Conservation (phyloP, 2,113 vertebrate genomes). For the Bos indicus region DNA sequence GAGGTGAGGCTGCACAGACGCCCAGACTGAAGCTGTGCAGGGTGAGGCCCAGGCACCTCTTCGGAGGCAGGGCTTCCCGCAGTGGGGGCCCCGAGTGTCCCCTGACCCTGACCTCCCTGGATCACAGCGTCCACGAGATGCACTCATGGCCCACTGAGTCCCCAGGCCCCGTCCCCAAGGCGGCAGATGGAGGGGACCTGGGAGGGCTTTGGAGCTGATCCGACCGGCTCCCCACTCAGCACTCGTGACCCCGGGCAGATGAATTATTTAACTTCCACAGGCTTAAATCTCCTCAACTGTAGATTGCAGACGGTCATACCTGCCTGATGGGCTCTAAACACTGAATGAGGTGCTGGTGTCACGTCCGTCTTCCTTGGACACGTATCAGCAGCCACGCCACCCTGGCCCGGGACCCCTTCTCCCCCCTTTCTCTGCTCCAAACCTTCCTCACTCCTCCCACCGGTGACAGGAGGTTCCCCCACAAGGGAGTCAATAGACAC, state of each 20-base stretch:
- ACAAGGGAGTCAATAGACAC: background rate
- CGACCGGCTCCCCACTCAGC: accelerated
- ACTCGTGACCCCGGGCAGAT: background rate
- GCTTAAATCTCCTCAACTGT: background rate
- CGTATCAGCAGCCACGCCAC: accelerated
- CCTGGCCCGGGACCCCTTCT: background rate
- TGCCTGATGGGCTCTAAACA: background rate
- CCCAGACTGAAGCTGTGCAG: accelerated
- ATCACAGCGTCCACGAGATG: accelerated
- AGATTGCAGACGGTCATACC: background rate
- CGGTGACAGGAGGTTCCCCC: accelerated
- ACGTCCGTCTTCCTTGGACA: accelerated
- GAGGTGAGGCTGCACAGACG: accelerated
- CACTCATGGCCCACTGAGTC: accelerated
- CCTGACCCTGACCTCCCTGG: accelerated
- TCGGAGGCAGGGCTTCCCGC: background rate
- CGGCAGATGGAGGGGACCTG: accelerated
- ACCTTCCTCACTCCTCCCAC: accelerated
- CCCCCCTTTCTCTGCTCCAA: accelerated
- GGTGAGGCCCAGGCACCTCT: accelerated
- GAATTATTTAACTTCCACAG: background rate
- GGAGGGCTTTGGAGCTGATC: background rate
- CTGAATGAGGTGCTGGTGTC: accelerated
- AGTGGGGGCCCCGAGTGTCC: accelerated
- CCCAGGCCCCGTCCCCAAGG: accelerated